Conservation (phyloP, 2,113 vertebrate genomes). For the Corythornis madagascariensis region DNA sequence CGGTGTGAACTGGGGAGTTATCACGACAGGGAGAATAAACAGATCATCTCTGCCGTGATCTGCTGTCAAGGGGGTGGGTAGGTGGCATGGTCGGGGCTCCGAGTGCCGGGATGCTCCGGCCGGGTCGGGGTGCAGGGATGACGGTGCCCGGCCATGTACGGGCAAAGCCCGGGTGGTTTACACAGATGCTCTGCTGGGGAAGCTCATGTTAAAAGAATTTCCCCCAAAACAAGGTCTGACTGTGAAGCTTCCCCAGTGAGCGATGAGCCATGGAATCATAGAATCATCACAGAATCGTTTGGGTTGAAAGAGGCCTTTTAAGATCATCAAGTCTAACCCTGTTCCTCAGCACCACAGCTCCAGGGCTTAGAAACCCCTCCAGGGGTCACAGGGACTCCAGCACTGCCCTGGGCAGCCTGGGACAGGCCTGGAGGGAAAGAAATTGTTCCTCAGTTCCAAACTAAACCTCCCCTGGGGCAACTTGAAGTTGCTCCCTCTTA, state of each 20-base stretch:
- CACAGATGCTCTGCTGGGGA: background rate
- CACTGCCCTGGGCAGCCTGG: no score
- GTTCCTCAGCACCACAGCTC: no score
- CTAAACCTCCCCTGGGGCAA: no score
- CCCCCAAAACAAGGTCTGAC: background rate
- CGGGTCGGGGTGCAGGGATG: background rate
- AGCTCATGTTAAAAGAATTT: background rate
- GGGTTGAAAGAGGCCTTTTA: no score
- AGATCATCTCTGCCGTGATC: fast-evolving
- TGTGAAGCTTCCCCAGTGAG: background rate
- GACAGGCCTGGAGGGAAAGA: no score
- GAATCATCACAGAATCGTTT: background rate
- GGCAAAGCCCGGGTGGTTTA: background rate
- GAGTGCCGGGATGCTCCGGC: background rate
- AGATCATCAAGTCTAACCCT: no score
- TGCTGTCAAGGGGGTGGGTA: fast-evolving
- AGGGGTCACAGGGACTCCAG: no score
- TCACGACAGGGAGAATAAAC: fast-evolving
- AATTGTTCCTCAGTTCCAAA: no score
- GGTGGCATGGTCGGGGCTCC: background rate
- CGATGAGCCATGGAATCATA: background rate
- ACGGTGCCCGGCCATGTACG: background rate
- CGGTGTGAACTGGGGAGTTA: background rate
- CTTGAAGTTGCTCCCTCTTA: no score
- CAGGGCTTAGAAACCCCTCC: no score